phyloP scores from a whole-genome alignment of 2,113 vertebrate species.

The Ardeotis arabs region DNA sequence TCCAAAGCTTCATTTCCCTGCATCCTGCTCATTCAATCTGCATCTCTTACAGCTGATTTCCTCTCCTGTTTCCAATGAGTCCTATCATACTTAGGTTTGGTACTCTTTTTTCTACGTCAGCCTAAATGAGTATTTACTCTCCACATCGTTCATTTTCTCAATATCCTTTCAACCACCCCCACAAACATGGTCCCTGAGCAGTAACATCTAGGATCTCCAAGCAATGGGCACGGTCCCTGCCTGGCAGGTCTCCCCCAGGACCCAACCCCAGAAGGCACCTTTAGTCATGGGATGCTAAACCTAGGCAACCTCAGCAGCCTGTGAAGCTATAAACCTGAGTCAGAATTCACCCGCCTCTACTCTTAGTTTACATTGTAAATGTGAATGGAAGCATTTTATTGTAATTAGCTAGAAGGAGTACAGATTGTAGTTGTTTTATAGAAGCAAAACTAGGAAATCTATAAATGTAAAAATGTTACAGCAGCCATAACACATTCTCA shows the following conservation, averaged over 20 bases:
- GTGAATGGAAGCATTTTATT: constrained; percentile 61
- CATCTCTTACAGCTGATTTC: not conserved
- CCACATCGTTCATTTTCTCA: not conserved
- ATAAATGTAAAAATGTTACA: constrained; percentile 60
- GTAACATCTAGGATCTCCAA: not conserved
- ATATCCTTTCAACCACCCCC: not conserved
- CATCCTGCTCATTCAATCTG: not conserved
- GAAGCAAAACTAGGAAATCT: constrained; percentile 63
- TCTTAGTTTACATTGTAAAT: constrained; percentile 30
- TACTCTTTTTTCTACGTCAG: not conserved
- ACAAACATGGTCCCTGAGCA: not conserved
- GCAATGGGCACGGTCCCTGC: not conserved
- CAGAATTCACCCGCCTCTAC: not conserved
- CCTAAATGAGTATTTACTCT: not conserved
- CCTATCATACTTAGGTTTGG: not conserved
- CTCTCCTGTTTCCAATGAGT: not conserved
- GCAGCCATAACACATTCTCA: not conserved
- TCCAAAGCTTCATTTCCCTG: not conserved
- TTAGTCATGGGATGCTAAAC: not conserved
- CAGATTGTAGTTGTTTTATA: constrained; percentile 63
- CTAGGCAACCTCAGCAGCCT: not conserved
- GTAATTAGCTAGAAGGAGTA: constrained; percentile 45
- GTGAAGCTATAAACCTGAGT: not conserved
- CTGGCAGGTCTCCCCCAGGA: not conserved
- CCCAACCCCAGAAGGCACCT: not conserved